These are phyloP conservation scores for Thomomys bottae DNA, from an alignment of 2,113 vertebrate genomes.

Conservation along the genomic window DNA sequence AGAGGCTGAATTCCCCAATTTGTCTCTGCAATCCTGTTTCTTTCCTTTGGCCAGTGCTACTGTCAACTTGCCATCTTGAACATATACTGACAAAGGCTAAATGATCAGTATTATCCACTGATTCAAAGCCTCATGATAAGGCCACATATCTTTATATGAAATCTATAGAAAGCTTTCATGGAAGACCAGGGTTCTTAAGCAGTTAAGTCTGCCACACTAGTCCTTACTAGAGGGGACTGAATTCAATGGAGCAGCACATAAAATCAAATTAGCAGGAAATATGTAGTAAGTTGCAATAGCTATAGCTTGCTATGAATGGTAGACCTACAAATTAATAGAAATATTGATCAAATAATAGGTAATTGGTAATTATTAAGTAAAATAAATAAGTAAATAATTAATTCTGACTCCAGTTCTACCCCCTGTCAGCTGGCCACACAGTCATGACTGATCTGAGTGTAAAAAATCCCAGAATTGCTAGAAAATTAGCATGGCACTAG, in stretches of 20 bases:
- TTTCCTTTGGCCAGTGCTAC: neutral
- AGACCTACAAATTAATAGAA: conserved; percentile 25
- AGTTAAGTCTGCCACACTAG: conserved; percentile 79
- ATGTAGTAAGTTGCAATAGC: neutral
- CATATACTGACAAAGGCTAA: conserved; percentile 19
- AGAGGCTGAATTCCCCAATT: neutral
- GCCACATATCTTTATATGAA: conserved; percentile 63
- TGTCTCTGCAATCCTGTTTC: neutral
- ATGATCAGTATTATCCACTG: conserved; percentile 52
- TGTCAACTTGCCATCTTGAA: neutral
- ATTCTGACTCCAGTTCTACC: neutral
- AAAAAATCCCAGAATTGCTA: neutral
- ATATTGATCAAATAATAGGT: conserved; percentile 45
- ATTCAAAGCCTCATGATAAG: conserved; percentile 66
- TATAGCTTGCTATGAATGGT: neutral
- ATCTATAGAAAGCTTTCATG: too few relatives aligned
- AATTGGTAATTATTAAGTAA: neutral
- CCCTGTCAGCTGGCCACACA: neutral
- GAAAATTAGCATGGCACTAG: neutral
- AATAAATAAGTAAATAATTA: neutral
- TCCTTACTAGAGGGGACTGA: conserved; percentile 60
- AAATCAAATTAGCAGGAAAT: neutral
- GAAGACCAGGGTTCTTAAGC: conserved; percentile 71
- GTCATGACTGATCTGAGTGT: neutral
- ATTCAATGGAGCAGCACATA: conserved; percentile 47